phyloP scores from a whole-genome alignment of 2,797 vertebrate species.

The Sebastes flavidus region DNA sequence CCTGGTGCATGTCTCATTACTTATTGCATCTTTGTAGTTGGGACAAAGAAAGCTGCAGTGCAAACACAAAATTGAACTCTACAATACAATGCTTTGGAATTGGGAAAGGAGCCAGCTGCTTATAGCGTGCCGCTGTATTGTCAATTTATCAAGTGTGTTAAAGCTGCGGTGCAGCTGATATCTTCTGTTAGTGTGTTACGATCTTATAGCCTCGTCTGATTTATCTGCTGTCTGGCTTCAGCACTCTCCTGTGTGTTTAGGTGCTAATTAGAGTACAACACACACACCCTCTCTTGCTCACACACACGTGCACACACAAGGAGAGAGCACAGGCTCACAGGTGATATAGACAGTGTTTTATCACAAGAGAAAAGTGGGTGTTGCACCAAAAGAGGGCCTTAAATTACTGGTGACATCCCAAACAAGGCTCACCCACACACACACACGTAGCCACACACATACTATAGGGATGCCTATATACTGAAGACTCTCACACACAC shows the following conservation, averaged over 20 bases:
- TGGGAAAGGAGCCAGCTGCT: conserved; percentile 47
- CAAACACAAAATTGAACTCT: conserved; percentile 59
- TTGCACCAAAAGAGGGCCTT: conserved; percentile 73
- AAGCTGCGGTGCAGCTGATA: conserved; percentile 65
- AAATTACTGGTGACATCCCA: conserved; percentile 78
- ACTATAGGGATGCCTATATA: conserved; percentile 8
- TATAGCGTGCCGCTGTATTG: conserved; percentile 22
- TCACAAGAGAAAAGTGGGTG: conserved; percentile 76
- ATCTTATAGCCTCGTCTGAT: conserved; percentile 76
- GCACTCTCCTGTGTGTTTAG: conserved; percentile 80
- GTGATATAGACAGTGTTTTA: conserved; percentile 74
- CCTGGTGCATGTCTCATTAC: conserved; percentile 63
- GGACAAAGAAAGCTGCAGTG: conserved; percentile 67
- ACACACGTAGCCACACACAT: neutral
- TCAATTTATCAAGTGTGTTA: conserved; percentile 72
- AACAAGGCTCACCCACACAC: conserved; percentile 57
- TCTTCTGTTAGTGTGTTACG: conserved; percentile 62
- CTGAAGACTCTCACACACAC: conserved; percentile 9
- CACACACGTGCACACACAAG: conserved; percentile 14
- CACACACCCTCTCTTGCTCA: conserved; percentile 25
- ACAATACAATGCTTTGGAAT: conserved; percentile 35
- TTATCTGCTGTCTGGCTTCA: conserved; percentile 79
- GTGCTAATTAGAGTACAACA: conserved; percentile 80
- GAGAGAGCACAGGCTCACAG: conserved; percentile 39
- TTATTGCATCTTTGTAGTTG: conserved; percentile 59